These are phyloP conservation scores for Ethmia dodecea DNA, from an alignment of 2,888 invertebrate genomes.

Conservation along the genomic window DNA sequence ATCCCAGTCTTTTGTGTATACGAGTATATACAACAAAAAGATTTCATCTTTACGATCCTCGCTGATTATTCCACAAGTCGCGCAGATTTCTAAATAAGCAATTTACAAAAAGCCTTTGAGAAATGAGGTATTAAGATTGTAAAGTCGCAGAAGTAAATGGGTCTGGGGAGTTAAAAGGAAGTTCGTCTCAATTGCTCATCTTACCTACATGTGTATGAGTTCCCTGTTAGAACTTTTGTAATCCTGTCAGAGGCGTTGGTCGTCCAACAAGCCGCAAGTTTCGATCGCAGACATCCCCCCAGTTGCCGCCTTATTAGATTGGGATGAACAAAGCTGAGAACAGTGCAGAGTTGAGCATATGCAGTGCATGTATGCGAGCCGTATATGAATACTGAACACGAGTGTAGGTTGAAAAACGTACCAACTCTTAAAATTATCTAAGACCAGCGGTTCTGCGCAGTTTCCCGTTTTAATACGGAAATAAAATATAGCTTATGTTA, in stretches of 20 bases:
- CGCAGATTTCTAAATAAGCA: conserved; percentile 34
- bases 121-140: no score
- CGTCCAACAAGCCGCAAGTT: conserved; percentile 46
- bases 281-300: conserved; percentile 47
- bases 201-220: conserved; percentile 17
- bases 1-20: no score
- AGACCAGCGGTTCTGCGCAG: no score
- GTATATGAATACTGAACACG: conserved; percentile 9
- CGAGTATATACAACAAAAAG: no score
- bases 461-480: no score
- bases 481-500: no score
- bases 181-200: neutral
- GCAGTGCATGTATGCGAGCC: conserved; percentile 19
- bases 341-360: conserved; percentile 25
- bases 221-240: conserved; percentile 43
- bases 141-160: no score
- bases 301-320: conserved; percentile 58
- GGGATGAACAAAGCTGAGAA: conserved; percentile 32
- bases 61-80: conserved; percentile 39
- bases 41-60: conserved; percentile 38
- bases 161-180: neutral
- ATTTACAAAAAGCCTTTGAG: conserved; percentile 30
- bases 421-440: no score
- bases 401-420: no score
- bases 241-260: conserved; percentile 47